Evolutionary conservation across 2,888 invertebrate species (phyloP).

Genomic region (Megaustenia siamemsis): DNA sequence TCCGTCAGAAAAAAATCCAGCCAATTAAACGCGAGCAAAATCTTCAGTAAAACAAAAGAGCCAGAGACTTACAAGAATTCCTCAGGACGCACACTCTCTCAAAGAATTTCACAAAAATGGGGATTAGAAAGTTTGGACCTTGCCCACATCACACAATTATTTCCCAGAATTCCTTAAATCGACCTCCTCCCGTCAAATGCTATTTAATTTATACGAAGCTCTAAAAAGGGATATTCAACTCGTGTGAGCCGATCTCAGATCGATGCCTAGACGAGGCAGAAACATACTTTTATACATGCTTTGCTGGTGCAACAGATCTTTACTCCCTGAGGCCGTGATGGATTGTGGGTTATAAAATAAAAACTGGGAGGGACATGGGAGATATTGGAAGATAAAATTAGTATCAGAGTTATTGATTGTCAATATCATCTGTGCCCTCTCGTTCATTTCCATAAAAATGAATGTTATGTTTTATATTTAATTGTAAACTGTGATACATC

Average conservation of each 20-base stretch:
- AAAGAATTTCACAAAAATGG: not conserved
- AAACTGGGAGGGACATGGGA: too few species aligned
- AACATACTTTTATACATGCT: not conserved
- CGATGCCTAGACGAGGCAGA: not conserved
- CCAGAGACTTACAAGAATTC: not conserved
- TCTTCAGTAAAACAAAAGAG: not conserved
- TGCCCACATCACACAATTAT: not conserved
- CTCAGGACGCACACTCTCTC: not conserved
- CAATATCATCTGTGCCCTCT: too few species aligned
- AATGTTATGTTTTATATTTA: too few species aligned
- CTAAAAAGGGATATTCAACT: not conserved
- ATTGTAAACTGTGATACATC: too few species aligned
- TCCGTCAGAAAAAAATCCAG: too few species aligned
- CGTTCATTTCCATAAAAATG: too few species aligned
- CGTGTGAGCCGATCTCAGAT: constrained; percentile 12
- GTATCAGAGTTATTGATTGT: too few species aligned
- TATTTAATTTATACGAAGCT: not conserved
- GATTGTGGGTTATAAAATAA: not conserved
- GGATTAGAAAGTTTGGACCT: not conserved
- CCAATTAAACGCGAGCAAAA: not conserved
- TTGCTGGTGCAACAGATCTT: not conserved
- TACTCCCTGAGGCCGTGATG: not conserved
- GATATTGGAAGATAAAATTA: too few species aligned
- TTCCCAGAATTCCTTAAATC: not conserved
- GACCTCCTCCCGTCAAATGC: not conserved